These are phyloP conservation scores for Cryptus viduatorius DNA, from an alignment of 2,888 invertebrate species.

Conservation along the genomic window DNA sequence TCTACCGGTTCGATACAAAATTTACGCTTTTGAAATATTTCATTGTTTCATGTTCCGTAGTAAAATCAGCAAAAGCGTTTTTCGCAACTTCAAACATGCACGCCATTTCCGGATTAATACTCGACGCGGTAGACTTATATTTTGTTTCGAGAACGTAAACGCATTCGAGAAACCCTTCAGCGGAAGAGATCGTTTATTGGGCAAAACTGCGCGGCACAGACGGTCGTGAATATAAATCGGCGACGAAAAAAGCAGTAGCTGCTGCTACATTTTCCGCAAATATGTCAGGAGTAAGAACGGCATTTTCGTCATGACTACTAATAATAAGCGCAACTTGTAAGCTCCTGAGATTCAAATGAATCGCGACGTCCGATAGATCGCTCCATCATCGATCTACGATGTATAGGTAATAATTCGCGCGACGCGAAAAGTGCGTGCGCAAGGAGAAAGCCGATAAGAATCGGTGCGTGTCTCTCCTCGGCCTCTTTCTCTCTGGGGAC, in stretches of 20 bases:
- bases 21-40: constrained; percentile 55
- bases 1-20: constrained; percentile 11
- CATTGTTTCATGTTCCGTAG: constrained; percentile 47
- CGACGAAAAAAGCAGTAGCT: constrained; percentile 13
- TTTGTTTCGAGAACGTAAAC: not conserved
- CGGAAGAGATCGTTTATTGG: not conserved
- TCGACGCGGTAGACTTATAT: not conserved
- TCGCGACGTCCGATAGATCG: too few species aligned
- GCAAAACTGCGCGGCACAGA: not conserved
- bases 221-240: constrained; percentile 14
- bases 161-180: constrained; percentile 5
- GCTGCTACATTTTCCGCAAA: constrained; percentile 11
- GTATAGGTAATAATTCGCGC: too few species aligned
- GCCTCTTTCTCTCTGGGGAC: too few species aligned
- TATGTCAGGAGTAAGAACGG: constrained; percentile 17
- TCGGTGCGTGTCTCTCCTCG: too few species aligned
- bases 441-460: too few species aligned
- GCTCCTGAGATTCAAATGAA: too few species aligned
- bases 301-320: not conserved
- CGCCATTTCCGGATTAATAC: constrained; percentile 1
- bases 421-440: too few species aligned
- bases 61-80: constrained; percentile 44
- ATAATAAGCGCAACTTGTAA: not conserved
- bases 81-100: constrained; percentile 1
- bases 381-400: too few species aligned